phyloP scores from a whole-genome alignment of 2,113 vertebrate species.

The Dromas ardeola region DNA sequence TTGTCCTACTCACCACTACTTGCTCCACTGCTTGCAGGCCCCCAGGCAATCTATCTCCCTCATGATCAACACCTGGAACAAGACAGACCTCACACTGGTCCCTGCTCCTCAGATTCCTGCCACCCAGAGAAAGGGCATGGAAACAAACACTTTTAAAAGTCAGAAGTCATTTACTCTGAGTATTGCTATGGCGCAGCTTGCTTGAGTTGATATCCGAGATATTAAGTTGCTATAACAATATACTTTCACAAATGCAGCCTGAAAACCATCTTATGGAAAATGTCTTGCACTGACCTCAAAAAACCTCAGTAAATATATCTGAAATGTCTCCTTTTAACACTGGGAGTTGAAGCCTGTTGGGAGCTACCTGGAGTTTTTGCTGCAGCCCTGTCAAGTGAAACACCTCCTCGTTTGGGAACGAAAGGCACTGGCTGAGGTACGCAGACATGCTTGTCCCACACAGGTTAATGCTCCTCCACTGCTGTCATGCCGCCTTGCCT shows the following conservation, averaged over 20 bases:
- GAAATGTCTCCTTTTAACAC: background rate
- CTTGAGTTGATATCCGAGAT: background rate
- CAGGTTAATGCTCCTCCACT: background rate
- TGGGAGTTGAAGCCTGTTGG: background rate
- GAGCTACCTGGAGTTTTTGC: background rate
- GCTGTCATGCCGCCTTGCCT: background rate
- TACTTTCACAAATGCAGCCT: background rate
- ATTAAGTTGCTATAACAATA: background rate
- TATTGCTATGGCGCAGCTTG: background rate
- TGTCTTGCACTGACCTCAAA: background rate
- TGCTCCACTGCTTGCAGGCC: background rate
- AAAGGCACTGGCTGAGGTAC: background rate
- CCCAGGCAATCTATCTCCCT: background rate
- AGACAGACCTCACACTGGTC: background rate
- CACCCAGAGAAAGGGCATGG: background rate
- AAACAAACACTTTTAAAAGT: background rate
- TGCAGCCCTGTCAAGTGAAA: background rate
- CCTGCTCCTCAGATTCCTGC: background rate
- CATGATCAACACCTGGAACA: background rate
- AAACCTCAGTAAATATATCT: background rate
- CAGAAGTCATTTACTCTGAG: background rate
- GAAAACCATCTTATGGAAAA: accelerated
- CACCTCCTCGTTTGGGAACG: background rate
- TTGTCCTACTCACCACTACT: too few species aligned
- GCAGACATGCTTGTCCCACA: background rate